Evolutionary conservation across 2,797 vertebrate species (phyloP).

Genomic region (Gymnoscopelus microlampas): DNA sequence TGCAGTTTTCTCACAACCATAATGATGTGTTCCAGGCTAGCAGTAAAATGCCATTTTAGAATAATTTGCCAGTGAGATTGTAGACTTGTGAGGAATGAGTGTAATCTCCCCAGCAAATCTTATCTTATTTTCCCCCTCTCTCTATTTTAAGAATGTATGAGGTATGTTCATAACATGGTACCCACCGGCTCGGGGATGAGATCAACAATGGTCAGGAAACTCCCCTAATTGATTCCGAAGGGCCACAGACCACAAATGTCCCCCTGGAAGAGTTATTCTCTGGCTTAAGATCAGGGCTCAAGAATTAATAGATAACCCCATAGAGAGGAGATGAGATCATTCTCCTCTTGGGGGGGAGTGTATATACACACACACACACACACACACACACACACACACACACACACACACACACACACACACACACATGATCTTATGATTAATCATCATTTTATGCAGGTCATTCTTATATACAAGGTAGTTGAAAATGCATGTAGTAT

Average conservation of each 20-base stretch:
- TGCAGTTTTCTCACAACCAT: background rate
- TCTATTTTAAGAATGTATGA: too few relatives aligned
- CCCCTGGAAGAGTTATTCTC: slow-evolving; percentile 22
- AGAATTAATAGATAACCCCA: slow-evolving; percentile 39
- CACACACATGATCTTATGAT: slow-evolving; percentile 42
- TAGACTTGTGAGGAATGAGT: too few relatives aligned
- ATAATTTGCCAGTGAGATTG: background rate
- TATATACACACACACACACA: slow-evolving; percentile 43
- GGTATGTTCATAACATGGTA: slow-evolving; percentile 23
- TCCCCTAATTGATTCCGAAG: slow-evolving; percentile 13
- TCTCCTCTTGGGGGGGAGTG: slow-evolving; percentile 34
- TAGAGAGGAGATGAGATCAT: slow-evolving; percentile 59
- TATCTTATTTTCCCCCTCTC: too few relatives aligned
- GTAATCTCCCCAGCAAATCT: background rate
- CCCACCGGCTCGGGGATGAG: slow-evolving; percentile 33
- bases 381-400: slow-evolving; percentile 50
- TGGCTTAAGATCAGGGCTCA: slow-evolving; percentile 39
- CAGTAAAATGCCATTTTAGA: background rate
- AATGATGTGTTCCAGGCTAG: background rate
- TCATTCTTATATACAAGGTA: too few relatives aligned
- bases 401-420: slow-evolving; percentile 52
- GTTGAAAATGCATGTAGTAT: too few relatives aligned
- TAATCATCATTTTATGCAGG: slow-evolving; percentile 40
- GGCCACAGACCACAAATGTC: slow-evolving; percentile 20
- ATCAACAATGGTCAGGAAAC: slow-evolving; percentile 33